Evolutionary conservation across 2,797 vertebrate species (phyloP).

Genomic region (Anas bernieri): DNA sequence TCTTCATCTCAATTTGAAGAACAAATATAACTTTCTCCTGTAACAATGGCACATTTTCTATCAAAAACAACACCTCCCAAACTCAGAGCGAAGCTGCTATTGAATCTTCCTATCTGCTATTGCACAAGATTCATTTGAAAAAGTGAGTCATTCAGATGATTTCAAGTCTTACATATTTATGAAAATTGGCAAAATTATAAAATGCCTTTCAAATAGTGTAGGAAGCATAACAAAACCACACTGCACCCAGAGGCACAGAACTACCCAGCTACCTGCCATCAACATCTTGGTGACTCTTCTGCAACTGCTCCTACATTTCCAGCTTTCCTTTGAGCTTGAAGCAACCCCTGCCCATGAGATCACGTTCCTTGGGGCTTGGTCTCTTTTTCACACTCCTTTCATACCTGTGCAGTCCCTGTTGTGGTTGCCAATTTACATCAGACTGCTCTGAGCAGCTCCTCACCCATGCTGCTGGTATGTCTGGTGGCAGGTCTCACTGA

Average conservation of each 20-base stretch:
- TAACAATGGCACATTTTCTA: neutral
- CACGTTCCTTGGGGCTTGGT: neutral
- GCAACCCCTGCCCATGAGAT: neutral
- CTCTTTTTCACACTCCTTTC: neutral
- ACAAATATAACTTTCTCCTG: neutral
- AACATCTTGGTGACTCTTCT: accelerated
- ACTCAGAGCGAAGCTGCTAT: neutral
- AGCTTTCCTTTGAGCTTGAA: neutral
- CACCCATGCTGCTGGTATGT: too few species aligned
- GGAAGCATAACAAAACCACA: neutral
- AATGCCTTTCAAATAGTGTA: neutral
- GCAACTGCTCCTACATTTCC: accelerated
- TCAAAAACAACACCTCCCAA: neutral
- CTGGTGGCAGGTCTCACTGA: neutral
- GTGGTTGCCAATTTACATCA: neutral
- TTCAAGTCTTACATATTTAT: neutral
- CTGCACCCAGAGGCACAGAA: neutral
- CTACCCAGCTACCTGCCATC: neutral
- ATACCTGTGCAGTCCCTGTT: neutral
- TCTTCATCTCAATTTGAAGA: neutral
- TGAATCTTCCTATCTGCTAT: neutral
- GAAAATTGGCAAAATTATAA: neutral
- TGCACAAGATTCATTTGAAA: neutral
- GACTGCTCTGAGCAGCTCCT: neutral
- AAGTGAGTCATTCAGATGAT: conserved; percentile 44